These are phyloP conservation scores for Rhyacophila brunnea DNA, from an alignment of 1,140 invertebrate genomes.

Conservation along the genomic window DNA sequence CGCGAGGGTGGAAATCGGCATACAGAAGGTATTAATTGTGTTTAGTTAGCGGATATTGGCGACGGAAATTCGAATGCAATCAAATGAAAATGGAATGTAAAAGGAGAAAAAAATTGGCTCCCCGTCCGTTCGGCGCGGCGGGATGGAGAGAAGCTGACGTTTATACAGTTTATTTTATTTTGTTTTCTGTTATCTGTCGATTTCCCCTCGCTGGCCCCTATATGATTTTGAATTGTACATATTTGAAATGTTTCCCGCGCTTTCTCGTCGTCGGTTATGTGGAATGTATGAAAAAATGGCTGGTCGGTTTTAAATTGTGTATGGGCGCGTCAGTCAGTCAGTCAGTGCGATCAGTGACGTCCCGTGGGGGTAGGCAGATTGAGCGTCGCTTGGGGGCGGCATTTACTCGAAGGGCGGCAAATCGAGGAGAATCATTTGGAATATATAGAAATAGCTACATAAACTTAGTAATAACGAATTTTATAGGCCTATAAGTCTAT, in stretches of 20 bases:
- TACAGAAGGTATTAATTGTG: conserved; percentile 52
- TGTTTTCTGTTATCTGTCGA: not conserved
- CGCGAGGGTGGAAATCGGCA: conserved; percentile 8
- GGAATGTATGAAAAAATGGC: conserved; percentile 17
- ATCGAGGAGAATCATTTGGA: too few relatives aligned
- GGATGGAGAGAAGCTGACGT: not conserved
- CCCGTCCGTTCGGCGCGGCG: conserved; percentile 8
- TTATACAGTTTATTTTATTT: conserved; percentile 11
- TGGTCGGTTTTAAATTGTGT: conserved; percentile 28
- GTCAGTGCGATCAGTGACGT: too few relatives aligned
- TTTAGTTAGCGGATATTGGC: conserved; percentile 59
- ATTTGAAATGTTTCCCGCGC: not conserved
- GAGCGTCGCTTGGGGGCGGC: too few relatives aligned
- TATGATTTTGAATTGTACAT: not conserved
- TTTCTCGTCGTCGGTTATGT: not conserved
- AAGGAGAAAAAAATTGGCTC: conserved; percentile 22
- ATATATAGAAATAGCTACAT: too few relatives aligned
- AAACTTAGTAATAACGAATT: too few relatives aligned
- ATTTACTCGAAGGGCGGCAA: too few relatives aligned
- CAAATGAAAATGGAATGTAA: conserved; percentile 45
- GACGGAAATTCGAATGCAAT: conserved; percentile 58
- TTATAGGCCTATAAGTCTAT: too few relatives aligned
- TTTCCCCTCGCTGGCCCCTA: conserved; percentile 1
- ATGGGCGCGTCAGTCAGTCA: conserved; percentile 21
- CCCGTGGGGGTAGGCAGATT: too few relatives aligned